Percentiles rank a stretch among this genome's conserved stretches.
These are phyloP conservation scores for Petroica traversi DNA, from an alignment of 2,113 vertebrate species.

Conservation along the genomic window DNA sequence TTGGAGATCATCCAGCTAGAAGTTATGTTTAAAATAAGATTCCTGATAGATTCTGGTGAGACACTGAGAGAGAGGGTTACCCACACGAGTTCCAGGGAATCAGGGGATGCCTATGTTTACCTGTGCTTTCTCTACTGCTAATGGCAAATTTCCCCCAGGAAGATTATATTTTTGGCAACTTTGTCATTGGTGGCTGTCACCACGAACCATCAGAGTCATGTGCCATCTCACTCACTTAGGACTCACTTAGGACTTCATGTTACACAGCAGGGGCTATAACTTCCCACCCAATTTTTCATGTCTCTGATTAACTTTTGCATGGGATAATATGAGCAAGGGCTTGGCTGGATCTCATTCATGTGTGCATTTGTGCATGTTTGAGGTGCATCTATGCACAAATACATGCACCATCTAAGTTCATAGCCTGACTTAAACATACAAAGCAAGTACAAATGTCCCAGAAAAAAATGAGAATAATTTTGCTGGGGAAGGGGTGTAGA, in stretches of 20 bases:
- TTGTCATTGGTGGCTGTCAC: not conserved
- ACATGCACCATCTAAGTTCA: not conserved
- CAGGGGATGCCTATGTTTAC: not conserved
- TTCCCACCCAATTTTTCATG: not conserved
- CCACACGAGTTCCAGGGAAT: not conserved
- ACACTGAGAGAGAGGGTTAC: not conserved
- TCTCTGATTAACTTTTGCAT: not conserved
- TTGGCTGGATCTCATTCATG: not conserved
- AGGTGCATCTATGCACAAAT: not conserved
- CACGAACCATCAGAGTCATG: not conserved
- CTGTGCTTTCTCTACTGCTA: not conserved
- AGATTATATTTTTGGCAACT: not conserved
- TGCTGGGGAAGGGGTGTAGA: rapidly evolving
- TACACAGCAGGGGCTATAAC: not conserved
- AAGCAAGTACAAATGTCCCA: not conserved
- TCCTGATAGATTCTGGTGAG: not conserved
- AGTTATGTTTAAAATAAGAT: not conserved
- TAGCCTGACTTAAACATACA: not conserved
- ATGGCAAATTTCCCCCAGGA: not conserved
- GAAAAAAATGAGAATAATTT: not conserved
- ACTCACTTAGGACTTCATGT: not conserved
- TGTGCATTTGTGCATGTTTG: not conserved
- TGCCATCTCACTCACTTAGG: not conserved
- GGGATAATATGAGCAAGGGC: not conserved
- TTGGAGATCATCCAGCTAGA: not conserved